Evolutionary conservation across 2,797 vertebrate genomes (phyloP).

Genomic region (Tarsius wallacei): DNA sequence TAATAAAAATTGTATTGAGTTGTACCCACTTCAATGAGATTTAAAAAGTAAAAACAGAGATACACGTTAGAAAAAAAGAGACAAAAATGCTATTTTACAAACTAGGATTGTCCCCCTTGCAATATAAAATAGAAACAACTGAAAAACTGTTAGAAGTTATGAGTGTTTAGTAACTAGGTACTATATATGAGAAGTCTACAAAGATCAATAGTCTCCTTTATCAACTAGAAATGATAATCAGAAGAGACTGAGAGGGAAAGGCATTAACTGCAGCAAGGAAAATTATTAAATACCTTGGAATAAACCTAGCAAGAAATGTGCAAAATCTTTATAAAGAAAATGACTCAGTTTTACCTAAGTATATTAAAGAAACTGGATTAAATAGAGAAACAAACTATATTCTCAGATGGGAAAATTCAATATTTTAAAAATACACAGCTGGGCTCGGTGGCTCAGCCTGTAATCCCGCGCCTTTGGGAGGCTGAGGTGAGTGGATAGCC

Average conservation of each 20-base stretch:
- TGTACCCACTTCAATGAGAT: not conserved
- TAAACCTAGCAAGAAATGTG: not conserved
- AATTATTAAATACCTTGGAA: not conserved
- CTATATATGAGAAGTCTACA: not conserved
- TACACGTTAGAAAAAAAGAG: not conserved
- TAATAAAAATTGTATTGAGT: constrained; percentile 15
- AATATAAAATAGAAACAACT: not conserved
- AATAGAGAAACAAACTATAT: not conserved
- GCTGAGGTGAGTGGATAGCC: no score
- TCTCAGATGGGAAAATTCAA: not conserved
- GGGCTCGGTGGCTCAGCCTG: no score
- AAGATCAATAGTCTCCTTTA: not conserved
- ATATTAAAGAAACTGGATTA: constrained; percentile 11
- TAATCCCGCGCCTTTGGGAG: no score
- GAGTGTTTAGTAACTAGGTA: not conserved
- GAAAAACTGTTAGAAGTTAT: not conserved
- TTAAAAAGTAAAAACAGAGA: not conserved
- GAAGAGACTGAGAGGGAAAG: constrained; percentile 33
- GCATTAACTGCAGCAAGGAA: not conserved
- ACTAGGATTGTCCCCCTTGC: not conserved
- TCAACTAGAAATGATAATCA: constrained; percentile 10
- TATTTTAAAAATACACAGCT: constrained; percentile 27
- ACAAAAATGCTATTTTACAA: not conserved
- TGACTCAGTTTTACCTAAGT: constrained; percentile 1
- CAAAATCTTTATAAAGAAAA: constrained; percentile 19